phyloP scores from a whole-genome alignment of 1,140 invertebrate genomes.

The Bombus superbus region DNA sequence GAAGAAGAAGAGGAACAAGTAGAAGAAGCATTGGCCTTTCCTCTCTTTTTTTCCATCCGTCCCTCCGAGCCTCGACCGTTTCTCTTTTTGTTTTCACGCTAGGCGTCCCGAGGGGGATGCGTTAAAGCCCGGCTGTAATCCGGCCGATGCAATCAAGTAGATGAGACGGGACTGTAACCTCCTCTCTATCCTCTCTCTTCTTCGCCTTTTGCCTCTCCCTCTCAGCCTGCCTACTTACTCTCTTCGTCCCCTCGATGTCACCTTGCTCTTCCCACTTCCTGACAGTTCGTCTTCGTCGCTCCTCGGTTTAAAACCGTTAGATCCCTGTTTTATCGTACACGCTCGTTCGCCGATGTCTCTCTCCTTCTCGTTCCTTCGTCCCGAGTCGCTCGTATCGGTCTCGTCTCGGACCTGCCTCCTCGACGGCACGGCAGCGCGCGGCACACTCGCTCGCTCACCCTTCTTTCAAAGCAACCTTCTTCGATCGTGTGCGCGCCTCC shows the following conservation, averaged over 20 bases:
- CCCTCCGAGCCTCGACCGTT: conserved; percentile 36
- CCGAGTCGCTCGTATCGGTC: not conserved
- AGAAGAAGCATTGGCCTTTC: conserved; percentile 29
- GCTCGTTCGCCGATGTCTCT: not conserved
- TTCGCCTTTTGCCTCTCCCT: conserved; percentile 18
- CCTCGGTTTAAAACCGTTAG: conserved; percentile 1
- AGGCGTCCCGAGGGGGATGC: conserved; percentile 65
- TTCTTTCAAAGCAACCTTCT: not conserved
- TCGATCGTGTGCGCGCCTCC: conserved; percentile 25
- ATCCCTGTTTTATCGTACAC: conserved; percentile 32
- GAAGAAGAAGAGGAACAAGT: not conserved
- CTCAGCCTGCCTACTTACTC: not conserved
- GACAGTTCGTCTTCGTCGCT: not conserved
- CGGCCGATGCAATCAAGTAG: conserved; percentile 71
- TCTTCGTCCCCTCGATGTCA: not conserved
- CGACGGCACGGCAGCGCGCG: not conserved
- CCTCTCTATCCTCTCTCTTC: conserved; percentile 3
- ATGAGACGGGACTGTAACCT: conserved; percentile 67
- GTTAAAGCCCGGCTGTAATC: conserved; percentile 71
- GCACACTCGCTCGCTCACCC: not conserved
- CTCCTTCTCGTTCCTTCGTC: not conserved
- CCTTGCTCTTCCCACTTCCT: not conserved
- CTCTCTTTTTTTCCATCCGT: conserved; percentile 16
- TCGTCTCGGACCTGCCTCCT: not conserved
- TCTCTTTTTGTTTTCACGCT: conserved; percentile 70